Conservation (phyloP, 1,140 invertebrate species). For the Zaprionus camerounensis region DNA sequence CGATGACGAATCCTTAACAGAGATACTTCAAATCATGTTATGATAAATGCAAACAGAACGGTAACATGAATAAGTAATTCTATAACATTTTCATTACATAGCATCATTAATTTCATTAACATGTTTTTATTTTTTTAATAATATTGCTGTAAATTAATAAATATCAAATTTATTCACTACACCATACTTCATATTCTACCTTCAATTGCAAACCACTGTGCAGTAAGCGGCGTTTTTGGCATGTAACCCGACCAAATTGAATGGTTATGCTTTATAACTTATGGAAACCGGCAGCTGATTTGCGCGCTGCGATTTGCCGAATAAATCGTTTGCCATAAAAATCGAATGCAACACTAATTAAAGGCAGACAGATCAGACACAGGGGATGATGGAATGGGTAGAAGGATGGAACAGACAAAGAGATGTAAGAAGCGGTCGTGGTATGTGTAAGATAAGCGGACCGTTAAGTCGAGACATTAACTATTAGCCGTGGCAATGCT, state of each 20-base stretch:
- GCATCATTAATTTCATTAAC: too few species aligned
- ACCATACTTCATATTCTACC: too few species aligned
- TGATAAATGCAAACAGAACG: too few species aligned
- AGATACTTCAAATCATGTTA: not conserved
- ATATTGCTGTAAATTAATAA: too few species aligned
- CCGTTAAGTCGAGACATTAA: constrained; percentile 62
- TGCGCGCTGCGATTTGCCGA: constrained; percentile 58
- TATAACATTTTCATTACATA: too few species aligned
- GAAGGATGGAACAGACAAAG: constrained; percentile 10
- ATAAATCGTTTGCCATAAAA: constrained; percentile 69
- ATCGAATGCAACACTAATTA: constrained; percentile 71
- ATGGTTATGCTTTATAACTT: constrained; percentile 80
- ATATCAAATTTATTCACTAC: not conserved
- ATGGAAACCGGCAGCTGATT: constrained; percentile 80
- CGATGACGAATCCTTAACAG: not conserved
- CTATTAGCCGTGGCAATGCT: constrained; percentile 67
- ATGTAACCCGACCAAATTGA: constrained; percentile 66
- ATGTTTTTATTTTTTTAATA: not conserved
- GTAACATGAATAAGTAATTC: too few species aligned
- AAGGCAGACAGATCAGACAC: constrained; percentile 39
- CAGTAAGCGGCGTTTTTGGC: constrained; percentile 40
- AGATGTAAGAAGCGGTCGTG: constrained; percentile 4
- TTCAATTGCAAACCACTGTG: constrained; percentile 42
- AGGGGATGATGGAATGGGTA: not conserved
- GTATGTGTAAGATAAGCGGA: constrained; percentile 56